Evolutionary conservation across 64 coral and sea anemone genomes (phyloP).

Genomic region (Montipora sp.): DNA sequence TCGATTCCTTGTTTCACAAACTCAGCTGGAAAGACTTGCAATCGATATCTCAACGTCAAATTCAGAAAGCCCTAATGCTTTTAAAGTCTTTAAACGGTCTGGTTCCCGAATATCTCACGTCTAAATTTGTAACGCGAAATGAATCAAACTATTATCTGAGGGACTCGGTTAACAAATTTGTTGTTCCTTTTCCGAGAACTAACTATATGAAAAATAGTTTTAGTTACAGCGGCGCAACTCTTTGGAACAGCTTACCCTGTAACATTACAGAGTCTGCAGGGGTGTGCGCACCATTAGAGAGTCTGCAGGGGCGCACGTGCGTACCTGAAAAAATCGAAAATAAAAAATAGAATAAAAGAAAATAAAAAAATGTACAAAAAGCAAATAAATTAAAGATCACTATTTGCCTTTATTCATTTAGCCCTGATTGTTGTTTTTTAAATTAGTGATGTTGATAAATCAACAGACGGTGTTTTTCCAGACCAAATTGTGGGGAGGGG

Average conservation of each 20-base stretch:
- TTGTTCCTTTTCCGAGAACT: not conserved
- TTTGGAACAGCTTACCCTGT: not conserved
- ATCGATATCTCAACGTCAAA: not conserved
- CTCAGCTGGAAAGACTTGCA: constrained; percentile 20
- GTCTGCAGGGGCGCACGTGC: too few relatives aligned
- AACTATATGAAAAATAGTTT: not conserved
- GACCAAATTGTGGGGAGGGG: too few relatives aligned
- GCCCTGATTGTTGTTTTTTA: too few relatives aligned
- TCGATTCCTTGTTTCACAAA: too few relatives aligned
- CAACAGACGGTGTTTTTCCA: too few relatives aligned
- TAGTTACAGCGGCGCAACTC: not conserved
- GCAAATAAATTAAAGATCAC: too few relatives aligned
- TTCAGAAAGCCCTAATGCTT: not conserved
- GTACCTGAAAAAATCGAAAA: too few relatives aligned
- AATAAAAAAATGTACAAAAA: too few relatives aligned
- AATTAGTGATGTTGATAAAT: too few relatives aligned
- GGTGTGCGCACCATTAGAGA: too few relatives aligned
- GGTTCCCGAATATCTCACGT: not conserved
- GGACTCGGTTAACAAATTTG: not conserved
- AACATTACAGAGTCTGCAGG: not conserved
- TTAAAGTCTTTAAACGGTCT: not conserved
- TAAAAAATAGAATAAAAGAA: too few relatives aligned
- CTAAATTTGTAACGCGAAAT: not conserved
- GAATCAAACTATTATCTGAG: not conserved
- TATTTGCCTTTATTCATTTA: too few relatives aligned